These are phyloP conservation scores for Gonioctena quinquepunctata DNA, from an alignment of 1,140 invertebrate genomes.

Conservation along the genomic window DNA sequence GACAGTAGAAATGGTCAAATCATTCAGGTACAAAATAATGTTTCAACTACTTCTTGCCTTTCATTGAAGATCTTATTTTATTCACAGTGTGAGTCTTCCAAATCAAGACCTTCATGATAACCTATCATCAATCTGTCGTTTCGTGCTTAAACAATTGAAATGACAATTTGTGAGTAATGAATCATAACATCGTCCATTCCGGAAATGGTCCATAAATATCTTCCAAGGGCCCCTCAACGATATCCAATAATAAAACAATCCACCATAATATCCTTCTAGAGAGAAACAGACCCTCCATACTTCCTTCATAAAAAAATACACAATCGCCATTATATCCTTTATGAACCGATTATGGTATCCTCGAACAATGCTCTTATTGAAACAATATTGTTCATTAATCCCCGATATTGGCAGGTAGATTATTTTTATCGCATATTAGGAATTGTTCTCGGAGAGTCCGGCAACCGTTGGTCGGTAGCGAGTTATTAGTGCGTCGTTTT, in stretches of 20 bases:
- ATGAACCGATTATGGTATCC: background rate
- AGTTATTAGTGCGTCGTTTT: conserved; percentile 12
- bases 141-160: background rate
- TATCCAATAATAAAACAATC: background rate
- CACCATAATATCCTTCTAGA: background rate
- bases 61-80: too few species aligned
- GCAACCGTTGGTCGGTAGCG: too few species aligned
- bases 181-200: background rate
- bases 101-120: too few species aligned
- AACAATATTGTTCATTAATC: conserved; percentile 39
- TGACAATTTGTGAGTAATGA: background rate
- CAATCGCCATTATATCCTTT: conserved; percentile 1
- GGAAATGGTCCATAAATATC: background rate
- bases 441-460: conserved; percentile 35
- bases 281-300: too few species aligned
- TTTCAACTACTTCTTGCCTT: too few species aligned
- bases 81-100: too few species aligned
- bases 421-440: conserved; percentile 38
- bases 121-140: too few species aligned
- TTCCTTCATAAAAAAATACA: conserved; percentile 1
- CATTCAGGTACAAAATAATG: too few species aligned
- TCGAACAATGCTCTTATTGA: conserved; percentile 24
- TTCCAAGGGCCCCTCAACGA: background rate
- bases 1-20: too few species aligned
- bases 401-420: conserved; percentile 39